Evolutionary conservation across 2,113 vertebrate species (phyloP).

Genomic region (Naja naja): DNA sequence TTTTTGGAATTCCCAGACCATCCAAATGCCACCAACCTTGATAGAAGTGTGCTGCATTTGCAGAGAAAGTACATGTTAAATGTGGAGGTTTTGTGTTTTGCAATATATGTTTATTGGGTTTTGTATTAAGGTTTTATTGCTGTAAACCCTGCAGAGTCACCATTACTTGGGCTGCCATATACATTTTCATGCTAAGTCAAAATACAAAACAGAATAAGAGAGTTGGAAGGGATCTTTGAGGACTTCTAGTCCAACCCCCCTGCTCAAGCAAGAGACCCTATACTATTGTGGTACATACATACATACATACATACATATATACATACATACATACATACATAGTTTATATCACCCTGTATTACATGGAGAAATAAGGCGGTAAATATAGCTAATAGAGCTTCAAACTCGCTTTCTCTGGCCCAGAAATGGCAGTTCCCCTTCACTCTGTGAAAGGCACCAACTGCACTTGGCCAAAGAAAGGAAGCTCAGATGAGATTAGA

Average conservation of each 20-base stretch:
- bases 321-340: no score
- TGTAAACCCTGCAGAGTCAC: background rate
- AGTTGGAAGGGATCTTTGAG: no score
- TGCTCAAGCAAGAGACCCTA: no score
- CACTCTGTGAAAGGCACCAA: background rate
- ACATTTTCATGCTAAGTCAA: background rate
- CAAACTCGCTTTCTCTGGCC: background rate
- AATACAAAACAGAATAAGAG: background rate
- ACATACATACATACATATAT: no score
- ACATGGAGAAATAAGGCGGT: background rate
- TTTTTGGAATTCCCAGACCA: no score
- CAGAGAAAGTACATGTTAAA: background rate
- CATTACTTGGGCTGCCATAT: background rate
- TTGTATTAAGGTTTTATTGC: background rate
- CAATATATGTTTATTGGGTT: background rate
- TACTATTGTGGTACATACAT: no score
- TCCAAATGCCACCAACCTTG: no score
- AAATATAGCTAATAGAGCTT: background rate
- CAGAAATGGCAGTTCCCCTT: background rate
- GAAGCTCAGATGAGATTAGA: no score
- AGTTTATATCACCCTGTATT: no score
- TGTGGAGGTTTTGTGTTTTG: background rate
- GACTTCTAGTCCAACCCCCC: no score
- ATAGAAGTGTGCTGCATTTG: no score
- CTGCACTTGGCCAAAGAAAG: background rate